phyloP scores from a whole-genome alignment of 64 coral and sea anemone genomes.

The Montipora foliosa region DNA sequence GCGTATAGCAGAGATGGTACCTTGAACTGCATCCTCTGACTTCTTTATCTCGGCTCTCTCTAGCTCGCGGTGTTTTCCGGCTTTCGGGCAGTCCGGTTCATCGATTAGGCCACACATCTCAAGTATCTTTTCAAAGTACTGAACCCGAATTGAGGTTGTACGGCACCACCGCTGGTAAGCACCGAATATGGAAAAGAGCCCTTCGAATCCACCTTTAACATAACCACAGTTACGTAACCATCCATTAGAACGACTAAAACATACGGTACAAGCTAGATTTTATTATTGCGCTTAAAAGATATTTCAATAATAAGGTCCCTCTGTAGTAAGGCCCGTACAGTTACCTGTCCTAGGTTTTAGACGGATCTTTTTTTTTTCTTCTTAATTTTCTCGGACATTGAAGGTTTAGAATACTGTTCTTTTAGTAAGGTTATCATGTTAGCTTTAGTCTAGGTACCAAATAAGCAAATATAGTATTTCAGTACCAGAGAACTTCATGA shows the following conservation, averaged over 20 bases:
- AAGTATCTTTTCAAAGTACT: slow-evolving; percentile 76
- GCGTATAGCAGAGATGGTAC: slow-evolving; percentile 40
- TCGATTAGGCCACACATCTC: slow-evolving; percentile 55
- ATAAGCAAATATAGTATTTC: slow-evolving; percentile 24
- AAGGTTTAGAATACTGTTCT: no score
- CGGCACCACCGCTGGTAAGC: slow-evolving; percentile 68
- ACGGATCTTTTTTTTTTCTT: no score
- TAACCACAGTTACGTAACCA: slow-evolving; percentile 1
- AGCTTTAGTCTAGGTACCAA: slow-evolving; percentile 44
- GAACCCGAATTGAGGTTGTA: slow-evolving; percentile 7
- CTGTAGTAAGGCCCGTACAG: no score
- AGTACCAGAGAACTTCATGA: slow-evolving; percentile 70
- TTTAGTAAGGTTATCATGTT: neutral
- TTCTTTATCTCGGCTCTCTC: slow-evolving; percentile 64
- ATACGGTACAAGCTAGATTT: no score
- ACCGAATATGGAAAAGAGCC: slow-evolving; percentile 64
- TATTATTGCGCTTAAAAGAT: slow-evolving; percentile 20
- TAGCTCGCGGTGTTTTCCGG: slow-evolving; percentile 54
- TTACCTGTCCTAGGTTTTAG: no score
- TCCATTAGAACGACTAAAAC: no score
- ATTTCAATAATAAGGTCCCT: no score
- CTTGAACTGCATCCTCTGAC: slow-evolving; percentile 56
- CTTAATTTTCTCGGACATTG: no score
- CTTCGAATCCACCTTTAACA: slow-evolving; percentile 67
- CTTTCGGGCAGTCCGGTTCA: slow-evolving; percentile 65